A percentile compares a stretch with the other conserved stretches of the same genome.
These are phyloP conservation scores for Trichonephila inaurata DNA, from an alignment of 1,140 invertebrate genomes.

Conservation along the genomic window DNA sequence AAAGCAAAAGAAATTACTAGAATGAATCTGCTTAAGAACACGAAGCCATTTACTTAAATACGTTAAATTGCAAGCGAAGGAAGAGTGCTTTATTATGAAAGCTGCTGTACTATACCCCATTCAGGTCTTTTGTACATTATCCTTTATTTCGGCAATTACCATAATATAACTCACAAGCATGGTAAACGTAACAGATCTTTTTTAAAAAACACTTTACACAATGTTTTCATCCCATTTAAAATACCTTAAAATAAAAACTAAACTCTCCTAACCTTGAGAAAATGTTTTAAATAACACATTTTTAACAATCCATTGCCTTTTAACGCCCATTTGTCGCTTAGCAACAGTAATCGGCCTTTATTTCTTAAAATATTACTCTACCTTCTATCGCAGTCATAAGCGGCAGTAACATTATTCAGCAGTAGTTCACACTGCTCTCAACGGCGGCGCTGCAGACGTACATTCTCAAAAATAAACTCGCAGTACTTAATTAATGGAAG, in stretches of 20 bases:
- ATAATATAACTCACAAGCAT: background rate
- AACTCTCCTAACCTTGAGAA: background rate
- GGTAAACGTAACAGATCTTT: background rate
- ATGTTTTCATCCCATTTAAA: slow-evolving; percentile 1
- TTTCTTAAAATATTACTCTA: slow-evolving; percentile 39
- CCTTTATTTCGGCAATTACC: slow-evolving; percentile 2
- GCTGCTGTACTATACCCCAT: background rate
- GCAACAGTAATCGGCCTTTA: slow-evolving; percentile 48
- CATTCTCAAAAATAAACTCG: slow-evolving; percentile 47
- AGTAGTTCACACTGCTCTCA: background rate
- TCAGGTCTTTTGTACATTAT: background rate
- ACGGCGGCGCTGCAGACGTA: background rate
- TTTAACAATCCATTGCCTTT: slow-evolving; percentile 54
- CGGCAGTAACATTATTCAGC: background rate
- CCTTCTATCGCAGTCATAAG: slow-evolving; percentile 16
- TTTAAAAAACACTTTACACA: slow-evolving; percentile 32
- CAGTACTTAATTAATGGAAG: slow-evolving; percentile 31
- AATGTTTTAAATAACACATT: slow-evolving; percentile 37
- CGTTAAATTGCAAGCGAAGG: background rate
- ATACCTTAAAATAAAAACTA: background rate
- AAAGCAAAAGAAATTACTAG: background rate
- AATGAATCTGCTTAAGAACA: background rate
- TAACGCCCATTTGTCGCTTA: slow-evolving; percentile 37
- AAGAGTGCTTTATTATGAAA: background rate
- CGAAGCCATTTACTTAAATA: background rate